Evolutionary conservation across 2,888 invertebrate genomes (phyloP).

Genomic region (Hirtodrosophila duncani): DNA sequence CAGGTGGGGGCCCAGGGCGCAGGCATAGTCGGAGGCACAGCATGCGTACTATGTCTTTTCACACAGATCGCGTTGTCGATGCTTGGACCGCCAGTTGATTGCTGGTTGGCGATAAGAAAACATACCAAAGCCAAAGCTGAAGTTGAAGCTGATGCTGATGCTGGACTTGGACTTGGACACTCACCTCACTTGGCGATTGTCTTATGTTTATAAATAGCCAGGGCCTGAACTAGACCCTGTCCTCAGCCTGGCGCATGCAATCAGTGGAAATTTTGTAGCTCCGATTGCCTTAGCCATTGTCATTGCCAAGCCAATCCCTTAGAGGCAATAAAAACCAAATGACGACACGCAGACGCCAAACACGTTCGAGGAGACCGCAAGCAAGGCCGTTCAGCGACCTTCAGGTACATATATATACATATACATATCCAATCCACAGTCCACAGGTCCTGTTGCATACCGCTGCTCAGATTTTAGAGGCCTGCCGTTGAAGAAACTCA

Average conservation of each 20-base stretch:
- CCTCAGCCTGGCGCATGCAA: conserved; percentile 59
- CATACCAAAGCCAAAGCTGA: conserved; percentile 69
- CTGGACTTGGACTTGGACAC: conserved; percentile 19
- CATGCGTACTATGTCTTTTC: conserved; percentile 60
- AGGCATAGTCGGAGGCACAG: too few relatives aligned
- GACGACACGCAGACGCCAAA: conserved; percentile 68
- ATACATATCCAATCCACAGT: conserved; percentile 7
- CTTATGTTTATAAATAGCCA: conserved; percentile 62
- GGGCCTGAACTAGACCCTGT: background rate
- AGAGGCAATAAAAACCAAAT: conserved; percentile 65
- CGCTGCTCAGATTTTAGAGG: conserved; percentile 20
- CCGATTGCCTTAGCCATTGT: conserved; percentile 15
- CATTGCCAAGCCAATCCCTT: conserved; percentile 35
- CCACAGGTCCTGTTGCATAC: conserved; percentile 16
- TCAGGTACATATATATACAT: conserved; percentile 35
- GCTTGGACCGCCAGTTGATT: conserved; percentile 46
- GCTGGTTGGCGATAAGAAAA: conserved; percentile 60
- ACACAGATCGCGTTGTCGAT: conserved; percentile 61
- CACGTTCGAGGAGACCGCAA: conserved; percentile 54
- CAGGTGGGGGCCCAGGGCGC: too few relatives aligned
- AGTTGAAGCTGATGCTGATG: too few relatives aligned
- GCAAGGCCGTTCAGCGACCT: conserved; percentile 76
- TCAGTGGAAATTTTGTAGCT: conserved; percentile 56
- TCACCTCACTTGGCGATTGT: conserved; percentile 47
- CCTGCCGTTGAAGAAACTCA: too few relatives aligned